A percentile compares a stretch with the other conserved stretches of the same genome.
These are phyloP conservation scores for Varanus komodoensis DNA, from an alignment of 2,113 vertebrate species.

Conservation along the genomic window DNA sequence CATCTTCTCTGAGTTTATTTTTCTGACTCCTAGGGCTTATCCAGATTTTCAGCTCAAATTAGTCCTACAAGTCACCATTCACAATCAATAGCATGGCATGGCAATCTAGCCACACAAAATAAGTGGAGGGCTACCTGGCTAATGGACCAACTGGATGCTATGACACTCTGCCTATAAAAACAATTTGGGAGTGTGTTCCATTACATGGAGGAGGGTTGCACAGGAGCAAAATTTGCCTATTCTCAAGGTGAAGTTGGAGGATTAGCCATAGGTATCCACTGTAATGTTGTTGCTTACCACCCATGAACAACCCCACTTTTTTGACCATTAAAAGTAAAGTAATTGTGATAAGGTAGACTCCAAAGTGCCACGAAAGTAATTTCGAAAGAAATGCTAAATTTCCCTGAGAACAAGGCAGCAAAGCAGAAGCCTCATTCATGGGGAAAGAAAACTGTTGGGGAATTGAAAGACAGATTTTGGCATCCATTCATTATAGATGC, in stretches of 20 bases:
- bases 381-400: too few species aligned
- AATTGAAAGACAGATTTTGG: too few species aligned
- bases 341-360: too few species aligned
- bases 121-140: neutral
- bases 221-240: neutral
- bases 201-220: neutral
- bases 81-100: neutral
- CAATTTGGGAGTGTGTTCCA: neutral
- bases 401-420: too few species aligned
- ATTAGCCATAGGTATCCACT: neutral
- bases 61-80: neutral
- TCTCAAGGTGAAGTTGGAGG: neutral
- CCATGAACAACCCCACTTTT: too few species aligned
- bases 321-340: too few species aligned
- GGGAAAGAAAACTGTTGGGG: too few species aligned
- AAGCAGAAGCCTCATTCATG: too few species aligned
- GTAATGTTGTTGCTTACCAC: neutral
- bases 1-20: conserved; percentile 11
- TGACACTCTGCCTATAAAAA: neutral
- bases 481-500: too few species aligned
- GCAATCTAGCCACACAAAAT: neutral
- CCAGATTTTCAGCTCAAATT: conserved; percentile 11
- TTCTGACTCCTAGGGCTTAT: conserved; percentile 27
- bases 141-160: too few species aligned
- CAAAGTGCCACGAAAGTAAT: too few species aligned